Conservation (phyloP, 2,113 vertebrate genomes). For the Balaenoptera acutorostrata region DNA sequence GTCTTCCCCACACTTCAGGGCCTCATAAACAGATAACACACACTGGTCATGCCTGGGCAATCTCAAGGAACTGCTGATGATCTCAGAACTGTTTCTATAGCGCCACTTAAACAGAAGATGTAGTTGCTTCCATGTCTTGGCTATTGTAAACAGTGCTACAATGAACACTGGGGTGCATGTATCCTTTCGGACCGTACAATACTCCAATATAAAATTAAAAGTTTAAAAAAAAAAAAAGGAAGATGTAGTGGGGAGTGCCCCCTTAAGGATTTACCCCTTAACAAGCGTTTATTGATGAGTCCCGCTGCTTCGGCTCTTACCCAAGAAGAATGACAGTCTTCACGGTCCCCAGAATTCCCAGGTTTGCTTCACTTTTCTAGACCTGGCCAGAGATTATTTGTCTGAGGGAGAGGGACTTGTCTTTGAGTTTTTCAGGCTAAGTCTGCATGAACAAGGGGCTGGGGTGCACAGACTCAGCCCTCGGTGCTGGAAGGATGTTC, state of each 20-base stretch:
- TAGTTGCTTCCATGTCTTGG: no score
- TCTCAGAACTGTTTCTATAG: neutral
- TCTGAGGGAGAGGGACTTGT: neutral
- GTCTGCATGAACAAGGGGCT: neutral
- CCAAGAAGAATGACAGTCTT: neutral
- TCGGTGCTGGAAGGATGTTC: neutral
- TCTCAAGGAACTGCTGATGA: neutral
- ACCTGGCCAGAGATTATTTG: neutral
- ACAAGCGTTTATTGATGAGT: neutral
- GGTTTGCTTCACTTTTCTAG: neutral
- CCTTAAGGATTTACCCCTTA: neutral
- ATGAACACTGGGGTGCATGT: no score
- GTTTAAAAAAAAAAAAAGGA: neutral
- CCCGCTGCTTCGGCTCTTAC: neutral
- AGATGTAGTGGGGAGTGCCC: neutral
- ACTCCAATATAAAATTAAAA: no score
- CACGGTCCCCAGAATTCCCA: neutral
- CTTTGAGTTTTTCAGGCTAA: neutral
- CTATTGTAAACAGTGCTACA: no score
- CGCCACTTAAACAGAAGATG: neutral
- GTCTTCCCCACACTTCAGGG: neutral
- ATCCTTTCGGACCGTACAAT: no score
- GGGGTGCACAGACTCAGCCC: neutral
- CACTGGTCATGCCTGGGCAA: accelerated
- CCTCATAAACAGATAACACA: neutral